Base-by-base conservation (phyloP, 2,888 invertebrate genomes). In the Anthophora plumipes region DNA sequence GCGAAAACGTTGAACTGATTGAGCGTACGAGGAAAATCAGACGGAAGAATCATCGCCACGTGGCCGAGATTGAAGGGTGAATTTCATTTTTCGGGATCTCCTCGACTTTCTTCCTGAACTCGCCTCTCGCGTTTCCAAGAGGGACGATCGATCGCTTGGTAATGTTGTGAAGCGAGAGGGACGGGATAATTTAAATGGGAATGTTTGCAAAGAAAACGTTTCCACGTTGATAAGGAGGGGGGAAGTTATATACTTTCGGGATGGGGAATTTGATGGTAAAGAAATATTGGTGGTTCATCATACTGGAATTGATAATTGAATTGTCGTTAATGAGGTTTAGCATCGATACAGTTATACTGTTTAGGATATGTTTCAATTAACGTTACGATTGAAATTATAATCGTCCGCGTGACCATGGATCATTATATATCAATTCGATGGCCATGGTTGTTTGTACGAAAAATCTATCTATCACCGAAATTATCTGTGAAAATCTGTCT, bases 11-110 rank as follows among this genome's bases (percentile, higher is more conserved):
- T 31, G 31, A 6, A 9, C 57, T 54, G 60, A 68, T 72, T 63
- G 52, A 54, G 12, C 46, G 17, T 20, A n/a, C 41, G 43, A 14
- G 20, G 52, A 39, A 43, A 68, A 71, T 78, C 73, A 14, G 25
- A 52, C 22, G 64, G 31, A 31, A 22, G 37, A 52, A 66, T 50
- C 60, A n/a, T 39, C 46, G 46, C 6, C 12, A 14, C 12, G 52
- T 7, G 14, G 20, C 7, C 46, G 61, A 52, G 25, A 57, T 39
- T 46, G 37, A 22, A 8, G 25, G 37, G 12, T 54, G 52, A 69
- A 70, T 52, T 59, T 59, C 69, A 43, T 68, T 60, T n/a, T 31
- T 31, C 12, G 8, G 14, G 50, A 39, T 39, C 5, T 14, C 12
- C 7, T 39, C n/a, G 9, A 17, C 22, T 1, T 54, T 57, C 46